Base-by-base conservation (phyloP, 2,113 vertebrate genomes). In the Pardalotus punctatus region DNA sequence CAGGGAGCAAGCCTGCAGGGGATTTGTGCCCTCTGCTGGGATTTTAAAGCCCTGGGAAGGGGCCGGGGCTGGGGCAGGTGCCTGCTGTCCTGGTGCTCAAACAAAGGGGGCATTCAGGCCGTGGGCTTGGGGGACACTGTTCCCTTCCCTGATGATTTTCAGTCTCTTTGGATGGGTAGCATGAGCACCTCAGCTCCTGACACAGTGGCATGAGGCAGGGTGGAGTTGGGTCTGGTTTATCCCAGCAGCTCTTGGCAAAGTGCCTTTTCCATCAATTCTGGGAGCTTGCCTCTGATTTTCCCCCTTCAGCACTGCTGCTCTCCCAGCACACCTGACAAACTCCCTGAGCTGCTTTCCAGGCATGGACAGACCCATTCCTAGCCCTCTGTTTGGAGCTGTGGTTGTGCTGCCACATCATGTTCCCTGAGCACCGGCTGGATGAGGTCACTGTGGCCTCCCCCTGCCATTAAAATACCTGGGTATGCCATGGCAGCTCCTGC, bases 51-150 rank as follows among this genome's bases (percentile, higher is more conserved):
- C 29, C 61, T 25, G n/a, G 14, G 40, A 17, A 47, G 64, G 43
- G 43, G 43, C 18, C 43, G 19, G 43, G 43, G 27, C 31, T 0
- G 3, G 43, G 43, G 27, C 31, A 0, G 4, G 14, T 11, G 4
- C 17, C 12, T 40, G 20, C 38, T 83, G 72, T 43, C 9, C 12
- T 48, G 17, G 9, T 25, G 33, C 35, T 57, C 3, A 8, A 40
- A 31, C 25, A 48, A 35, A 20, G 3, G 7, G 22, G 8, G 2
- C 66, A 20, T n/a, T 25, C 53, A 16, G 43, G 29, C 5, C 0
- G 0, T n/a, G 65, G 27, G 10, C 19, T 73, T 31, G 17, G 31
- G 56, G 54, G 72, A 36, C 28, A 20, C 24, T 14, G 1, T 53
- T 71, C 29, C 13, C 27, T 69, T 57, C 50, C 21, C 15, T 16